A percentile compares a stretch with the other conserved stretches of the same genome.
phyloP scores from a whole-genome alignment of 2,888 invertebrate species.

The Blastobasis adustella region DNA sequence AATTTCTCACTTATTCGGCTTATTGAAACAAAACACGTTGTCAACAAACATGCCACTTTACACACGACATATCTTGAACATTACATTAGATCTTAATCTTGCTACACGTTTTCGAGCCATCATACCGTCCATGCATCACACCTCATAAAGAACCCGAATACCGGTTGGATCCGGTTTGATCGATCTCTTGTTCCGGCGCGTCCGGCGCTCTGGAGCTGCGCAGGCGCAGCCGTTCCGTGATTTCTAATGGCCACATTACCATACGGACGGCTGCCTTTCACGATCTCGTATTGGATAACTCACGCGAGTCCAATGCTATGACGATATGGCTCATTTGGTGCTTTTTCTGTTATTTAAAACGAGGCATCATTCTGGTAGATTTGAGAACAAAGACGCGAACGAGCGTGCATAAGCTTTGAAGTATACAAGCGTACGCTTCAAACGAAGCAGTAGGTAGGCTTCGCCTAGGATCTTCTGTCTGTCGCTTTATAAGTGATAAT shows the following conservation, averaged over 20 bases:
- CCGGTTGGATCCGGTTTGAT: neutral
- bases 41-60: neutral
- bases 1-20: too few relatives aligned
- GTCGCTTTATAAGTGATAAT: too few relatives aligned
- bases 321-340: neutral
- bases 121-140: neutral
- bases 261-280: constrained; percentile 60
- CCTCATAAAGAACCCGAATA: neutral
- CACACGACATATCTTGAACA: neutral
- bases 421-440: too few relatives aligned
- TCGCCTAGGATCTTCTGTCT: too few relatives aligned
- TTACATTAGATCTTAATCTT: neutral
- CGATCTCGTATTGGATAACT: constrained; percentile 50
- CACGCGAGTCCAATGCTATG: constrained; percentile 28
- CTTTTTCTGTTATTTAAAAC: neutral
- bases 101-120: neutral
- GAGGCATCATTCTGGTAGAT: too few relatives aligned
- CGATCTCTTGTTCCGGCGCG: constrained; percentile 29
- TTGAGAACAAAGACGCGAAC: too few relatives aligned
- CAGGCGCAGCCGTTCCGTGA: constrained; percentile 42
- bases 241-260: constrained; percentile 62
- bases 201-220: constrained; percentile 28
- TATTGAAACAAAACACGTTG: neutral
- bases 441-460: too few relatives aligned
- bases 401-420: too few relatives aligned